A percentile compares a stretch with the other conserved stretches of the same genome.
Conservation (phyloP, 2,113 vertebrate species). For the Phoenicopterus ruber region DNA sequence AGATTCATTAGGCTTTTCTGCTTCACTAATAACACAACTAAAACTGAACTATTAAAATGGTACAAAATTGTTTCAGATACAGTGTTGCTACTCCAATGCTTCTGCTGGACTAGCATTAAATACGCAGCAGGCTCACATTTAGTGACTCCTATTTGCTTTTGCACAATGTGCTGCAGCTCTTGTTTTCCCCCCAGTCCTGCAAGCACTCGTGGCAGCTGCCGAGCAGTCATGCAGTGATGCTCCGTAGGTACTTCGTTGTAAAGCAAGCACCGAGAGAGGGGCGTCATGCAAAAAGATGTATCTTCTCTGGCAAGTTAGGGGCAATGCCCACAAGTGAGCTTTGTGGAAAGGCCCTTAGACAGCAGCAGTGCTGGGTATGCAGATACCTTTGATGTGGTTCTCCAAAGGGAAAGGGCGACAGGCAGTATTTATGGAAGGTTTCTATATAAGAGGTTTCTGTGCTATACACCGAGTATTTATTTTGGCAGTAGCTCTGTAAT, state of each 20-base stretch:
- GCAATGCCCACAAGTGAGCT: neutral
- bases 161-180: neutral
- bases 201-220: neutral
- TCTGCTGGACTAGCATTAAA: neutral
- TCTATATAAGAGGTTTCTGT: neutral
- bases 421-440: neutral
- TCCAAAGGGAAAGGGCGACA: fast-evolving
- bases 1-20: neutral
- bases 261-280: neutral
- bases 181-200: neutral
- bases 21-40: neutral
- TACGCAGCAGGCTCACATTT: too few species aligned
- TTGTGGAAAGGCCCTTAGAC: neutral
- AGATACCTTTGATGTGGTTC: neutral
- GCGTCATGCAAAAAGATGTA: neutral
- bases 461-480: neutral
- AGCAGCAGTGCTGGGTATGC: neutral
- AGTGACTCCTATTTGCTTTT: neutral
- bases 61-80: conserved; percentile 45
- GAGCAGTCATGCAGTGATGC: fast-evolving
- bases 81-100: neutral
- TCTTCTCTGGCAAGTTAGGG: neutral
- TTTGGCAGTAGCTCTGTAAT: neutral
- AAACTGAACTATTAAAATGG: neutral
- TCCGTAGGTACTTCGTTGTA: fast-evolving